Percentiles rank a stretch among this genome's conserved stretches.
Evolutionary conservation across 2,113 vertebrate genomes (phyloP).

Genomic region (Panurus biarmicus): DNA sequence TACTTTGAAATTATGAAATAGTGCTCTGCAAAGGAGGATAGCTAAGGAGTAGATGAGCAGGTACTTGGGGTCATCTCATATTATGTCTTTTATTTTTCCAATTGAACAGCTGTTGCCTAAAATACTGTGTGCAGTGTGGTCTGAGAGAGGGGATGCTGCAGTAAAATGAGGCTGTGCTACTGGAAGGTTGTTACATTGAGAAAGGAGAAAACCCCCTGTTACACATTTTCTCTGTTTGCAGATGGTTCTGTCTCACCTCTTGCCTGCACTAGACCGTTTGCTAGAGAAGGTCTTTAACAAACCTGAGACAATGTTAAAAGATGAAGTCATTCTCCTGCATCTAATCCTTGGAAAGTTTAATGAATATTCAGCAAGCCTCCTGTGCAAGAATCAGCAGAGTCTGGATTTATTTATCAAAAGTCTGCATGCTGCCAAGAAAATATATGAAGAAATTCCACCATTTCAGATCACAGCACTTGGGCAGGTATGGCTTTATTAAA

Average conservation of each 20-base stretch:
- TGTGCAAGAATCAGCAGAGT: constrained; percentile 74
- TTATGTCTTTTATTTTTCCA: neutral
- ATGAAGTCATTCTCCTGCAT: constrained; percentile 77
- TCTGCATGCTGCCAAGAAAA: constrained; percentile 65
- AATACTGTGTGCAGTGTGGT: neutral
- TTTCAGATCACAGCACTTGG: constrained; percentile 84
- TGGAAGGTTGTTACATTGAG: neutral
- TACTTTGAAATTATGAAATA: neutral
- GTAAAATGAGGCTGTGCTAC: neutral
- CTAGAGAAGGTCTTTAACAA: constrained; percentile 75
- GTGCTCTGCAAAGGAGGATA: neutral
- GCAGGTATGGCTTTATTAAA: constrained; percentile 73
- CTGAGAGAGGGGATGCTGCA: neutral
- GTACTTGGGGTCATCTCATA: neutral
- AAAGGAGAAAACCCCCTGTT: neutral
- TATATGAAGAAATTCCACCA: constrained; percentile 68
- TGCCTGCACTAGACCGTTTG: constrained; percentile 77
- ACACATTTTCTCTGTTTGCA: constrained; percentile 35
- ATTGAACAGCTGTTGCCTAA: neutral
- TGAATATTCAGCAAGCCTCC: constrained; percentile 77
- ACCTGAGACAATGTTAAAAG: constrained; percentile 66
- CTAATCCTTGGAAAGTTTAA: constrained; percentile 82
- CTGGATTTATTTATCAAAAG: constrained; percentile 82
- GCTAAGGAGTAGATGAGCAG: neutral
- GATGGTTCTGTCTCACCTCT: constrained; percentile 75